Base-by-base conservation (phyloP, 1,140 invertebrate genomes). In the Dreissena rostriformis region DNA sequence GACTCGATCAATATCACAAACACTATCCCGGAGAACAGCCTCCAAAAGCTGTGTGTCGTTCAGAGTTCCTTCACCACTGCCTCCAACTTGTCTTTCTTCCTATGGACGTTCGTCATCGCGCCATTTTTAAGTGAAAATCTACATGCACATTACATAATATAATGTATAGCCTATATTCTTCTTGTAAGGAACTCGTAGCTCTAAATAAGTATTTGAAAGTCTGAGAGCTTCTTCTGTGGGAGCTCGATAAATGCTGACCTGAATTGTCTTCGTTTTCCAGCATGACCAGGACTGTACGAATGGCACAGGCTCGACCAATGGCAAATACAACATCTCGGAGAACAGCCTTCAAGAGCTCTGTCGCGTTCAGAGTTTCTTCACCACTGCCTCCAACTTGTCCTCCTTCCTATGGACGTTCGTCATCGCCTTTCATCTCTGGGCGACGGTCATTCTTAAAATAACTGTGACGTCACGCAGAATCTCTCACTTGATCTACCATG, bases 351-450 rank as follows among this genome's bases (percentile, higher is more conserved):
- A 10, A 39, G 71, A 5, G 6, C 39, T 82, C 12, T 82, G 80
- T 68, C 26, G 26, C 19, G 72, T 15, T 4, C 80, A 82, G 55
- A 82, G 80, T 68, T 82, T 82, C 66, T 7, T 75, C 11, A 82
- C 80, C 15, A 82, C 80, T 11, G 72, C 63, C 68, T 82, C 80
- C 5, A 82, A 82, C 53, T 15, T 82, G 24, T 7, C 72, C 2
- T 82, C 80, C 5, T 82, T 82, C 53, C 52, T 82, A 26, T 82
- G 80, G 80, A 82, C 80, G 5, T 22, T 53, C 19, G 28, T 82
- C n/a, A 82, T 82, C 57, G 71, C 80, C 11, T 51, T 75, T n/a
- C 72, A 82, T 57, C 15, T 82, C 2, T 82, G 80, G 71, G 61
- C 51, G 4, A 53, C 80, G 49, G 80, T 82, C 24, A 57, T 82